Conservation (phyloP, 2,113 vertebrate species). For the Oncorhynchus nerka region DNA sequence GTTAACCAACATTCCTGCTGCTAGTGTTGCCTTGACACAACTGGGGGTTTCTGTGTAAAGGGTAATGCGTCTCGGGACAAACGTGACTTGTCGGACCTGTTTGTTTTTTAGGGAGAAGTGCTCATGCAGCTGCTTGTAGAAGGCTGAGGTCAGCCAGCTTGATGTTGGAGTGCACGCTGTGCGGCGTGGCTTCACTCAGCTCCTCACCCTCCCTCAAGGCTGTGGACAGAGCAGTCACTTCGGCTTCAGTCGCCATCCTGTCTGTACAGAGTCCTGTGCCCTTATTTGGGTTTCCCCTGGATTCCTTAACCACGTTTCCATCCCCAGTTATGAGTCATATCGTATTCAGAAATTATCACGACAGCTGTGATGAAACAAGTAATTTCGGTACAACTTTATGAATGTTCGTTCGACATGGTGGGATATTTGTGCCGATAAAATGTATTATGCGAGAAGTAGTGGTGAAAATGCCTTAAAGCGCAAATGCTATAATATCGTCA, state of each 20-base stretch:
- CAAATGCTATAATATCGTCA: too few species aligned
- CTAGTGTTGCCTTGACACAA: background rate
- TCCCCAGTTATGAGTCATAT: too few species aligned
- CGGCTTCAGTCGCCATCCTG: background rate
- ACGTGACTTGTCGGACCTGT: constrained; percentile 46
- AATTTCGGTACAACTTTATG: too few species aligned
- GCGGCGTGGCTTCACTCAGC: constrained; percentile 46
- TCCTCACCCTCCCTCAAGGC: constrained; percentile 9
- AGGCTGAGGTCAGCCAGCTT: constrained; percentile 55
- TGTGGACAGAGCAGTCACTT: background rate
- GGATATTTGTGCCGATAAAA: too few species aligned
- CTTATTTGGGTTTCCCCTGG: background rate
- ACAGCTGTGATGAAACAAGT: too few species aligned
- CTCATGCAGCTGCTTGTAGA: constrained; percentile 60
- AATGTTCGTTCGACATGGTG: too few species aligned
- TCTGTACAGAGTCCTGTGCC: background rate
- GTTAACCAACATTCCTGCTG: background rate
- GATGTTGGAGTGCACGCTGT: constrained; percentile 37
- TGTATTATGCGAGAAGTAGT: too few species aligned
- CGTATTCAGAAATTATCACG: too few species aligned
- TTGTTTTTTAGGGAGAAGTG: constrained; percentile 42
- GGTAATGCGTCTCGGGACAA: background rate
- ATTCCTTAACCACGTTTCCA: too few species aligned
- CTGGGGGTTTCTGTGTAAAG: background rate
- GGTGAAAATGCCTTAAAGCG: too few species aligned